Evolutionary conservation across 1,140 invertebrate genomes (phyloP).

Genomic region (Drosophila sproati): DNA sequence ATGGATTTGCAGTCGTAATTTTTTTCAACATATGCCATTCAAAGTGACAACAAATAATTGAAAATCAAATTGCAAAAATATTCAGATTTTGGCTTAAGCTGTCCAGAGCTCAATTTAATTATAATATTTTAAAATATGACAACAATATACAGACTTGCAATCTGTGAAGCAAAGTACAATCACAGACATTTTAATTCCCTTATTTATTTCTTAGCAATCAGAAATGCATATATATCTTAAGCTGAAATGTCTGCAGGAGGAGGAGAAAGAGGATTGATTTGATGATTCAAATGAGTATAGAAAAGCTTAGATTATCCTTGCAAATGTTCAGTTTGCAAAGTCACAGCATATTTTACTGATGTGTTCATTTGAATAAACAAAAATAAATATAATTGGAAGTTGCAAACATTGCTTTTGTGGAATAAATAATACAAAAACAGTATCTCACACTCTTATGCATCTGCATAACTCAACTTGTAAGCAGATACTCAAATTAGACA

Average conservation of each 20-base stretch:
- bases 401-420: too few species aligned
- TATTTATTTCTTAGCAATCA: neutral
- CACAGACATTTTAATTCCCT: neutral
- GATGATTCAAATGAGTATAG: neutral
- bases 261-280: neutral
- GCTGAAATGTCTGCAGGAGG: neutral
- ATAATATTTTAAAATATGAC: neutral
- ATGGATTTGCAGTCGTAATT: constrained; percentile 61
- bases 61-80: constrained; percentile 56
- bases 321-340: neutral
- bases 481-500: too few species aligned
- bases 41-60: constrained; percentile 69
- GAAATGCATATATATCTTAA: neutral
- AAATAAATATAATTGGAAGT: too few species aligned
- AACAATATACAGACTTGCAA: neutral
- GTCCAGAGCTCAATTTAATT: constrained; percentile 1
- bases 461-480: too few species aligned
- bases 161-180: too few species aligned
- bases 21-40: constrained; percentile 48
- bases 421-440: too few species aligned
- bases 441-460: too few species aligned
- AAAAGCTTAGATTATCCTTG: neutral
- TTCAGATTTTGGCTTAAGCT: constrained; percentile 33
- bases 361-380: too few species aligned
- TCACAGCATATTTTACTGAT: neutral